Evolutionary conservation across 2,888 invertebrate genomes (phyloP).

Genomic region (Agonopterix alstromeriana): DNA sequence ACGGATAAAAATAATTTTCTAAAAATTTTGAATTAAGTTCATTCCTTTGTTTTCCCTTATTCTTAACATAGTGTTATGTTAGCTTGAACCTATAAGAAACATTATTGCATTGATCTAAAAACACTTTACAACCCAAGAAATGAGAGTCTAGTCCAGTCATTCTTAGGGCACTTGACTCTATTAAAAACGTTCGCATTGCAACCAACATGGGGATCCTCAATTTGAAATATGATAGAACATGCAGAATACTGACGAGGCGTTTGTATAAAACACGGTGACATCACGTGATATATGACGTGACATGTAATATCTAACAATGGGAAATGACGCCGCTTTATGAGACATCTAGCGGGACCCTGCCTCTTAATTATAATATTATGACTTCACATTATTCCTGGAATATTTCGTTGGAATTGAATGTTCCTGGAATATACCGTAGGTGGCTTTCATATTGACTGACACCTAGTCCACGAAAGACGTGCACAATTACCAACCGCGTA

Average conservation of each 20-base stretch:
- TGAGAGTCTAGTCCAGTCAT: too few relatives aligned
- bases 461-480: not conserved
- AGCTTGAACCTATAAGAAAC: too few relatives aligned
- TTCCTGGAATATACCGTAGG: constrained; percentile 19
- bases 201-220: too few relatives aligned
- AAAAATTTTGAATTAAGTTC: too few relatives aligned
- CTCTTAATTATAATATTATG: constrained; percentile 65
- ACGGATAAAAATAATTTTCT: too few relatives aligned
- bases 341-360: constrained; percentile 32
- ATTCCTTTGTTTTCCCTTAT: too few relatives aligned
- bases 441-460: constrained; percentile 8
- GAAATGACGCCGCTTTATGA: constrained; percentile 52
- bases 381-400: constrained; percentile 62
- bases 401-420: constrained; percentile 24
- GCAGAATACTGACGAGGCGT: constrained; percentile 33
- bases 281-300: constrained; percentile 46
- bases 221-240: constrained; percentile 5
- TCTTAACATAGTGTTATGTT: too few relatives aligned
- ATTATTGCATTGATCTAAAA: too few relatives aligned
- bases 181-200: too few relatives aligned
- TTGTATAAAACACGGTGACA: constrained; percentile 42
- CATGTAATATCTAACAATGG: constrained; percentile 48
- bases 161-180: too few relatives aligned
- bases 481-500: too few relatives aligned
- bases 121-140: too few relatives aligned